Evolutionary conservation across 2,797 vertebrate species (phyloP), one percentile per base, ranked within the genome.

Genomic region (Crenichthys baileyi): DNA sequence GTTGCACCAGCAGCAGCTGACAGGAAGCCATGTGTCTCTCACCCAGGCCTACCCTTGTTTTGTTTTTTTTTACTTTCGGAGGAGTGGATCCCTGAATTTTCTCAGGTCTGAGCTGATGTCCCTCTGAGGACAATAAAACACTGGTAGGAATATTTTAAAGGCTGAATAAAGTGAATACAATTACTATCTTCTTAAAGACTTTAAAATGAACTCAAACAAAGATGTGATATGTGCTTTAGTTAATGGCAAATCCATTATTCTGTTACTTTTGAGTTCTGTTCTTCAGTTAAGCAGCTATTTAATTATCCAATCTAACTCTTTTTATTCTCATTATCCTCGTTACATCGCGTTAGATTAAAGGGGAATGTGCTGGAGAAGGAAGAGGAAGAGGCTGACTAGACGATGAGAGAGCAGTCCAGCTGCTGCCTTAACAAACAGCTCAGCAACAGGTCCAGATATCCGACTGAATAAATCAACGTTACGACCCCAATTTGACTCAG

Each of bases 371-470:
- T 7, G 44, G 41, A 51, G 58, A 2, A 31, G n/a, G 24, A 36
- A 39, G 20, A 1, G 60, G 24, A 26, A 51, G 39, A 73, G 63
- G 56, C 55, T 4, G 31, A 6, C 41, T n/a, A 24, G 1, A 26
- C 67, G 65, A 68, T 44, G 39, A 18, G 46, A 44, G 24, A 3
- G 4, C 4, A 58, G 22, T 73, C 31, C 2, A 55, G n/a, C 76
- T 36, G 75, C 55, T 55, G 75, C 39, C 41, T 67, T 24, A 70
- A 73, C 70, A 77, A 68, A n/a, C 48, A 70, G 50, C 56, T 51
- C 60, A 74, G 82, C 85, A 87, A 88, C 89, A 91, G 85, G 87
- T 91, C 75, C 75, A 29, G 29, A n/a, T 26, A 29, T 70, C 72
- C 74, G 81, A 77, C 80, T 83, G 11, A 77, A 22, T 50, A 36